Evolutionary conservation across 2,888 invertebrate genomes (phyloP), one percentile per base, ranked within the genome.

Genomic region (Agrilus cyanescens): DNA sequence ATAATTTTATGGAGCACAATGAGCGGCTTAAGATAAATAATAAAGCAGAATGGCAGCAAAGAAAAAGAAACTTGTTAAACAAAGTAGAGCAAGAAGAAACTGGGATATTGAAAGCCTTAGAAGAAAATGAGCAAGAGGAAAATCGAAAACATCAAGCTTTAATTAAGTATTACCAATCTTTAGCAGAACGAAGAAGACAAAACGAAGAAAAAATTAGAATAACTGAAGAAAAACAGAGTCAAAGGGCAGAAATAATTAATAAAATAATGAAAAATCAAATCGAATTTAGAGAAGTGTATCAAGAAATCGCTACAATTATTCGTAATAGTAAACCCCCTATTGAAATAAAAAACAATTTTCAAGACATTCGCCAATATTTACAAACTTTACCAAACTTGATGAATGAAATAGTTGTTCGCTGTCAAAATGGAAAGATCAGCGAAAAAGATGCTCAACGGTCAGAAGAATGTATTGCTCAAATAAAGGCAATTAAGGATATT

Each of bases 361-460:
- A 49, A 8, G 72, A 71, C 49, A 69, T 71, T 55, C 61, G 66
- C 34, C 55, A 59, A 47, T 45, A 62, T 32, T 61, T 75, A 18
- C 68, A 70, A 43, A 50, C 58, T 32, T 59, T 74, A 7, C 58
- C 69, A 29, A 58, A 59, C 36, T 67, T 66, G 49, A 71, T 75
- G 41, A 67, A 66, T 47, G 56, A 61, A 32, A 65, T 75, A 30
- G 62, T 73, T 58, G 65, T 67, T 50, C 57, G 65, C 49, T 65
- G 72, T 59, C 63, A 71, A 58, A 57, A 62, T 53, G 64, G 69
- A 49, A 49, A 60, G 52, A 51, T 73, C 14, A 65, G 67, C 33
- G 71, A 73, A 7, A 63, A 70, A 48, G 78, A 76, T 56, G 68
- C 75, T 1, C 70, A 70, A 50, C 69, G 71, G 51, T 75, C 76